Evolutionary conservation across 2,113 vertebrate species (phyloP), one percentile per base, ranked within the genome.

Genomic region (Numenius arquata): DNA sequence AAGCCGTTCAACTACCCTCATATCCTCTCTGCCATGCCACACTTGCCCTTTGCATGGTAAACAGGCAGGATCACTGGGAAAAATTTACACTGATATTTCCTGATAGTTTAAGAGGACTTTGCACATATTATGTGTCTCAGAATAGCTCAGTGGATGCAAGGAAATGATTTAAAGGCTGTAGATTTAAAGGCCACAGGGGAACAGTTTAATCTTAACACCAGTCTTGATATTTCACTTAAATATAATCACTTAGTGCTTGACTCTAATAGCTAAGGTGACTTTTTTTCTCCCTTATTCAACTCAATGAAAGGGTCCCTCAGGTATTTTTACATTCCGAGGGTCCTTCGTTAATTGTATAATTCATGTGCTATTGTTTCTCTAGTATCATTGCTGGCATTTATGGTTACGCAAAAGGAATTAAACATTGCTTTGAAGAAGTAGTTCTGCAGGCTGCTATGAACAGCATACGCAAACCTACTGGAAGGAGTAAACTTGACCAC

Each of bases 221-320:
- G 36, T 85, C 93, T 93, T 93, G 78, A 79, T 96, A 89, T 89
- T 91, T 96, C 91, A 85, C 86, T 96, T 95, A 79, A 81, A 76
- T 58, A 86, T 56, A 92, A 97, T 93, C 65, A 47, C 73, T 81
- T 71, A 19, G 7, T 55, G 23, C 59, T 90, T 59, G 72, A 84
- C 86, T 96, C 76, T 86, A 84, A 93, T 93, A 84, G 95, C 89
- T 77, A 96, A 97, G 95, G 96, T 96, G 96, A 97, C 91, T 89
- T 92, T 72, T 94, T 52, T 21, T 66, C 53, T 67, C 38, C 48
- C 59, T 79, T 56, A 56, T n/a, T 56, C 73, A 56, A 27, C 27
- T 70, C 36, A 43, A 1, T 61, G 23, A 32, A 92, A 89, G 52
- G 52, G 12, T 84, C 90, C 61, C 85, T 52, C 27, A 40, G 83